phyloP scores from a whole-genome alignment of 2,888 invertebrate species.

The Drosophila eohydei region DNA sequence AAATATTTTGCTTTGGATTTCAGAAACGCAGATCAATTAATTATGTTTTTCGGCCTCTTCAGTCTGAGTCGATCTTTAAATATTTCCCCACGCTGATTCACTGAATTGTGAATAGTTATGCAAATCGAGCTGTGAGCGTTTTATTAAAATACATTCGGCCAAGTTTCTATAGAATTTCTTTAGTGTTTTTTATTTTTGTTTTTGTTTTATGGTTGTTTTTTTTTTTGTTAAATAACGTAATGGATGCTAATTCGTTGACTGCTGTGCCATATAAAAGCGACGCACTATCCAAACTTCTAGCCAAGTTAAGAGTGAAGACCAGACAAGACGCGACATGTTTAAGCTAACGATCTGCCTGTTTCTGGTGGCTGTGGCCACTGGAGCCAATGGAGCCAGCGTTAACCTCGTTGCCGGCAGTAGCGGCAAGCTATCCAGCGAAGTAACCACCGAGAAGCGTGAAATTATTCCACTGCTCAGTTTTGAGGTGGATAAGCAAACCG shows the following conservation, averaged over 20 bases:
- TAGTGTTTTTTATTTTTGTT: slow-evolving; percentile 34
- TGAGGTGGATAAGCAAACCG: slow-evolving; percentile 68
- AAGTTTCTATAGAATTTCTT: slow-evolving; percentile 75
- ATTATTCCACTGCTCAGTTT: slow-evolving; percentile 73
- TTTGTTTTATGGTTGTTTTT: slow-evolving; percentile 19
- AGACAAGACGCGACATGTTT: slow-evolving; percentile 64
- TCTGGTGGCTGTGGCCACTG: slow-evolving; percentile 65
- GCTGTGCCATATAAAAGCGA: slow-evolving; percentile 77
- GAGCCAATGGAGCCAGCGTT: slow-evolving; percentile 40
- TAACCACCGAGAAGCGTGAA: slow-evolving; percentile 65
- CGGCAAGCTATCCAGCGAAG: slow-evolving; percentile 21
- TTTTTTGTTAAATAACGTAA: slow-evolving; percentile 59
- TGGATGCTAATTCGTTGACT: slow-evolving; percentile 71
- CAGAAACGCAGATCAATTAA: background rate
- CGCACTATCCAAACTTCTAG: slow-evolving; percentile 32
- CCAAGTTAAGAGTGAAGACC: slow-evolving; percentile 47
- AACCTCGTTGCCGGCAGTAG: slow-evolving; percentile 57
- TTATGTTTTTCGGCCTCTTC: slow-evolving; percentile 5
- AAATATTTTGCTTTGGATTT: background rate
- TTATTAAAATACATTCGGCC: slow-evolving; percentile 60
- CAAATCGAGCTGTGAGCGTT: slow-evolving; percentile 70
- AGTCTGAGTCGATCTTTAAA: background rate
- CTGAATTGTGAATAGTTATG: slow-evolving; percentile 56
- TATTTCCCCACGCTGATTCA: slow-evolving; percentile 48
- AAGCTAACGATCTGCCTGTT: slow-evolving; percentile 72